phyloP scores from a whole-genome alignment of 2,888 invertebrate species.

The Dromius quadrimaculatus region DNA sequence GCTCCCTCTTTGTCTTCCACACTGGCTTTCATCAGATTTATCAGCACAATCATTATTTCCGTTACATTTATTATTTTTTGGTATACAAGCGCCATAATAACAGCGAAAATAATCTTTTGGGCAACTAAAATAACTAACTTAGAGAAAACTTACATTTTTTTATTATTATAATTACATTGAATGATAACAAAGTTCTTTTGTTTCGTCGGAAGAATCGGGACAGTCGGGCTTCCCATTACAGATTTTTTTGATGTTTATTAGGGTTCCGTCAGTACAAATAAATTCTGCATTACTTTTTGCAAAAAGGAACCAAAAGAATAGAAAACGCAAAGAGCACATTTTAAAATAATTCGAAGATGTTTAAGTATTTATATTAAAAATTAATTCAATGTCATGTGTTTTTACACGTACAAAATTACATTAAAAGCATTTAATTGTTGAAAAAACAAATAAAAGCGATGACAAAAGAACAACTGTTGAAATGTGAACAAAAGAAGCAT shows the following conservation, averaged over 20 bases:
- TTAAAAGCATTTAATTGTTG: background rate
- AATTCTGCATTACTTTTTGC: conserved; percentile 50
- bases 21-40: conserved; percentile 59
- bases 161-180: conserved; percentile 54
- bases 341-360: background rate
- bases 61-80: conserved; percentile 59
- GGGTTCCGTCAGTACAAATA: conserved; percentile 57
- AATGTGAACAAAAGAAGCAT: background rate
- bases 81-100: conserved; percentile 62
- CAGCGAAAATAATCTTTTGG: conserved; percentile 60
- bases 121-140: conserved; percentile 55
- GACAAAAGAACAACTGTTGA: conserved; percentile 11
- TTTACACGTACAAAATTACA: background rate
- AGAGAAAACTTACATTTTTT: background rate
- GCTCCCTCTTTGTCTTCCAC: conserved; percentile 55
- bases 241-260: conserved; percentile 54
- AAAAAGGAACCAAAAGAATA: conserved; percentile 1
- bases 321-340: background rate
- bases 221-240: conserved; percentile 61
- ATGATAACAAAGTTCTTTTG: conserved; percentile 61
- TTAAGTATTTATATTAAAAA: too few species aligned
- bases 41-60: conserved; percentile 60
- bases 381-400: background rate
- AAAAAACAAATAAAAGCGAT: conserved; percentile 20
- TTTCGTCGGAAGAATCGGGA: conserved; percentile 64